These are phyloP conservation scores for Fulica atra DNA, from an alignment of 2,113 vertebrate species.

Conservation along the genomic window DNA sequence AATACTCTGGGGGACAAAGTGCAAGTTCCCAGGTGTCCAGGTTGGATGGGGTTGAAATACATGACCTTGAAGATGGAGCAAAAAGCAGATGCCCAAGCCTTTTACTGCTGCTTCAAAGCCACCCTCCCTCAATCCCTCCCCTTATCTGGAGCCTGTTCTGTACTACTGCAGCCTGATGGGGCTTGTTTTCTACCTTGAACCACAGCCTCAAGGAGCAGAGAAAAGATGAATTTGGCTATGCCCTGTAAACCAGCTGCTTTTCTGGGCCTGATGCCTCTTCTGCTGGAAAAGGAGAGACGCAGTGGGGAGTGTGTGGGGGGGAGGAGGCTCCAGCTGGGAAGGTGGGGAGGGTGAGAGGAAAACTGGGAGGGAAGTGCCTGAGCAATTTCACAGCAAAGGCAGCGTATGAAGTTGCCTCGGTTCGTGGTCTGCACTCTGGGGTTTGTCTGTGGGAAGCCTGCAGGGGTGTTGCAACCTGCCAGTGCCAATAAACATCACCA, in stretches of 20 bases:
- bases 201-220: neutral
- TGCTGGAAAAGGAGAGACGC: neutral
- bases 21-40: neutral
- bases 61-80: neutral
- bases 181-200: neutral
- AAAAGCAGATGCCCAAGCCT: neutral
- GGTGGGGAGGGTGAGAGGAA: neutral
- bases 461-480: conserved; percentile 68
- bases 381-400: conserved; percentile 62
- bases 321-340: conserved; percentile 16
- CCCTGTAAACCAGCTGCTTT: conserved; percentile 15
- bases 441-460: conserved; percentile 70
- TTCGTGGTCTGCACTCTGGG: conserved; percentile 60
- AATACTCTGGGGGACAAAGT: neutral
- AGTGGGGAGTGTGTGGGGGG: neutral
- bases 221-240: neutral
- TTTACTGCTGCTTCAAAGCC: neutral
- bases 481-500: conserved; percentile 69
- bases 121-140: neutral
- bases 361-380: conserved; percentile 34
- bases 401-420: conserved; percentile 20
- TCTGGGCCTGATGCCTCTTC: conserved; percentile 27
- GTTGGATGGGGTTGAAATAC: neutral
- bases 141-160: neutral
- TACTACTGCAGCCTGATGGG: neutral